Percentiles rank a stretch among this genome's conserved stretches.
These are phyloP conservation scores for Merodon equestris DNA, from an alignment of 2,888 invertebrate genomes.

Conservation along the genomic window DNA sequence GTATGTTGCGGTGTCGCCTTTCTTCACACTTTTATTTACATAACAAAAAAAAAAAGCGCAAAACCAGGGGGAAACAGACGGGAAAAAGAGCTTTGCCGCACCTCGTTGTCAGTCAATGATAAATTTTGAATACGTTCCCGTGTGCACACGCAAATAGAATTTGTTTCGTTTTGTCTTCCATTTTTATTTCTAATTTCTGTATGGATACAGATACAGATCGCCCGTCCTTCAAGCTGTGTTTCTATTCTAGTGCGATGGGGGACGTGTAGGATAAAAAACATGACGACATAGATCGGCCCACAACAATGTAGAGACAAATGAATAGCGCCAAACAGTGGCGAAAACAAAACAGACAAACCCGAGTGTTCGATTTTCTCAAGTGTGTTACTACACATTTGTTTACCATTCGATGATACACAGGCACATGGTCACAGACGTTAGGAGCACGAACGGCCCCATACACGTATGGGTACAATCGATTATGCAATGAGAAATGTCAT, in stretches of 20 bases:
- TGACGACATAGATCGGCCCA: conserved; percentile 24
- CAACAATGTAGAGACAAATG: neutral
- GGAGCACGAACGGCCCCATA: no score
- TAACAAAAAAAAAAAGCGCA: conserved; percentile 23
- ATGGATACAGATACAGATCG: conserved; percentile 1
- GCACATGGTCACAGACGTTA: neutral
- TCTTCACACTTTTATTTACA: conserved; percentile 33
- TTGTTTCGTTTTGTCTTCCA: conserved; percentile 1
- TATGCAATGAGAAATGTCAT: conserved; percentile 22
- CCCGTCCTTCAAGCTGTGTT: no score
- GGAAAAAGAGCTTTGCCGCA: conserved; percentile 17
- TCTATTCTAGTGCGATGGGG: conserved; percentile 11
- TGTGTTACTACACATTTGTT: conserved; percentile 36
- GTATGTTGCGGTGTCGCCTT: conserved; percentile 6
- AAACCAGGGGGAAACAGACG: no score
- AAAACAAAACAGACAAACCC: conserved; percentile 19
- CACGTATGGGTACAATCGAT: conserved; percentile 1
- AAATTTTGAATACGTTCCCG: conserved; percentile 5
- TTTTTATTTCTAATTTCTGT: conserved; percentile 1
- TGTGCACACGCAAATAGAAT: conserved; percentile 12
- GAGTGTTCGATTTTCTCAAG: conserved; percentile 5
- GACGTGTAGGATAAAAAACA: conserved; percentile 22
- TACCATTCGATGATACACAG: conserved; percentile 24
- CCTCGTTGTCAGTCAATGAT: conserved; percentile 32
- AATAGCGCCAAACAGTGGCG: neutral